Evolutionary conservation across 1,140 invertebrate species (phyloP), one percentile per base, ranked within the genome.

Genomic region (Drosophila subobscura): DNA sequence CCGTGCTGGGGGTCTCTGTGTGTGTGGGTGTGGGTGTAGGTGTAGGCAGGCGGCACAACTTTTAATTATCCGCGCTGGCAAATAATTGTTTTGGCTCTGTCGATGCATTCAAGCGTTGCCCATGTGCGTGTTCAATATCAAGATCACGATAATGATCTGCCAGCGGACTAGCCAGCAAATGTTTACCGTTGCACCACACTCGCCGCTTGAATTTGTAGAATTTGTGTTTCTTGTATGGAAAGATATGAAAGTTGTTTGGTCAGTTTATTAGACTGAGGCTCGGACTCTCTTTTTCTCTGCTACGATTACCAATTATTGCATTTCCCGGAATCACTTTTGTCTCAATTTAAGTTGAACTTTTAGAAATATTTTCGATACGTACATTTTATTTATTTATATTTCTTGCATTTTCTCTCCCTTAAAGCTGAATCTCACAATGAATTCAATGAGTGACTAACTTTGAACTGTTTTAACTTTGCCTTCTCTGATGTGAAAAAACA

Each of bases 101-200:
- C 54, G 8, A 37, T 53, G 65, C 83, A 81, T 86, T 88, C 60
- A 88, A 77, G 77, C 83, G 61, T 55, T 53, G 46, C 60, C 56
- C 77, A 75, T 81, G 78, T 86, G 81, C 83, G 81, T 88, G 83
- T 51, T 86, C 83, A 86, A 81, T 88, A 86, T 86, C 81, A 86
- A 86, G 81, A 85, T 85, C 81, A 81, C 50, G 77, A 77, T 86
- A 80, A 80, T 75, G 66, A 86, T 79, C 65, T 14, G 49, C 33
- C 57, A 45, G 63, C 27, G 45, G 47, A 50, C 56, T 42, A 67
- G 53, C 41, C 33, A 33, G 33, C 33, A 65, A 65, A 64, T 66
- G 63, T 52, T 66, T 58, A 53, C 64, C 53, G 63, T 68, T 71
- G 64, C 37, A 57, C 33, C 51, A 70, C 37, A 70, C 37, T 68